Conservation (phyloP, 23 tunicate genomes). For the Pegea sp. region DNA sequence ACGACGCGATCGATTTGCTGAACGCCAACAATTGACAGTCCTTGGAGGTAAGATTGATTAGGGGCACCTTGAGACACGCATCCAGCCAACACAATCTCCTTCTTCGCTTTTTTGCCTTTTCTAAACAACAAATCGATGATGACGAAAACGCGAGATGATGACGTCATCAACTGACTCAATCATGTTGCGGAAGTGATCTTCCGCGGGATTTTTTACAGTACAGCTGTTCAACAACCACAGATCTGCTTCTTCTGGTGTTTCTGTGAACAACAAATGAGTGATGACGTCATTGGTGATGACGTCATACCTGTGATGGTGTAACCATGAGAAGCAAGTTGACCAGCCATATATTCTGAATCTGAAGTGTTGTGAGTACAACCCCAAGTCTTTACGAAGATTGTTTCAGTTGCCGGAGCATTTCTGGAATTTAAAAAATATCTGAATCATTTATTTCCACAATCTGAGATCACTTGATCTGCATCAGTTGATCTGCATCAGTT, state of each 20-base stretch:
- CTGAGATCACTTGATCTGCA: no score
- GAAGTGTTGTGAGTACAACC: slow-evolving; percentile 99
- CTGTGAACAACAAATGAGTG: slow-evolving; percentile 3
- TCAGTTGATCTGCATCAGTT: no score
- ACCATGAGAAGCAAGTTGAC: slow-evolving; percentile 71
- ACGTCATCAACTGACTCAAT: slow-evolving; percentile 33
- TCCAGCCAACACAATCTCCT: slow-evolving; percentile 86
- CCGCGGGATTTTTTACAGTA: slow-evolving; percentile 97
- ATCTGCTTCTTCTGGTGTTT: slow-evolving; percentile 19
- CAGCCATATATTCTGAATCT: slow-evolving; percentile 99
- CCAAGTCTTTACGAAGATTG: slow-evolving; percentile 71
- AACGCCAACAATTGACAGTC: slow-evolving; percentile 82
- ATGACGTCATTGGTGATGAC: not conserved
- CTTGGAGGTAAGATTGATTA: slow-evolving; percentile 48
- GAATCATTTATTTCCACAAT: no score
- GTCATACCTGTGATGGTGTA: slow-evolving; percentile 33
- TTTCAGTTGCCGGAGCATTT: slow-evolving; percentile 58
- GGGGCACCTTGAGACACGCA: slow-evolving; percentile 99
- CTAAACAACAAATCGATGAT: no score
- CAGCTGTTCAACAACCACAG: slow-evolving; percentile 87
- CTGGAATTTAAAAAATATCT: no score
- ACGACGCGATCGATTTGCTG: slow-evolving; percentile 97
- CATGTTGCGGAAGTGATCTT: slow-evolving; percentile 97
- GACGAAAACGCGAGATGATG: no score
- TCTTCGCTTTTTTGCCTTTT: slow-evolving; percentile 38